Evolutionary conservation across 2,888 invertebrate species (phyloP).

Genomic region (Leptopilina myrica): DNA sequence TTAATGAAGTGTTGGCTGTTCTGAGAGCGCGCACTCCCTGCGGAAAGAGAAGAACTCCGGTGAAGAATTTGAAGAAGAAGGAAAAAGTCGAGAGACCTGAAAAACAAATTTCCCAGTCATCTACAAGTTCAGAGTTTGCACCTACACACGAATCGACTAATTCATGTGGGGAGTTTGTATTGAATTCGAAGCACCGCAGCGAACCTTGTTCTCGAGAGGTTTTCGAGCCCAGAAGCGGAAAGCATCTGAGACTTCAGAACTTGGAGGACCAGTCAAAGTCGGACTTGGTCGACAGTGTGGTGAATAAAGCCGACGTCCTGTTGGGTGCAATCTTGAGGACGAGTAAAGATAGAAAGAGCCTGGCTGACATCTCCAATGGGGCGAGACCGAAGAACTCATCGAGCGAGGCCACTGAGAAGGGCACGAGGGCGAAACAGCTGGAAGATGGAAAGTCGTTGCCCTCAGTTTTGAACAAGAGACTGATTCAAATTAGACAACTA

Average conservation of each 20-base stretch:
- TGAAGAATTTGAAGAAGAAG: constrained; percentile 53
- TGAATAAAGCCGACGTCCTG: constrained; percentile 78
- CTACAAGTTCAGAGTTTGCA: not conserved
- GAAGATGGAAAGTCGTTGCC: constrained; percentile 68
- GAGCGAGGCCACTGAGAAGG: constrained; percentile 43
- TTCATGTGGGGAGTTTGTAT: not conserved
- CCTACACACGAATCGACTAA: not conserved
- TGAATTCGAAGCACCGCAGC: not conserved
- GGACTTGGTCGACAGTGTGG: constrained; percentile 59
- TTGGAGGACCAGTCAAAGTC: not conserved
- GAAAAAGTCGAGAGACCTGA: constrained; percentile 37
- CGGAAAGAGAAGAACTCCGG: constrained; percentile 56
- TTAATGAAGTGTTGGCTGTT: constrained; percentile 76
- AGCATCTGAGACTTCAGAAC: not conserved
- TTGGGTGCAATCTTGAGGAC: constrained; percentile 79
- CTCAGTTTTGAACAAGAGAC: constrained; percentile 67
- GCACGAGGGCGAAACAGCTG: not conserved
- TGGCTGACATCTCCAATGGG: constrained; percentile 63
- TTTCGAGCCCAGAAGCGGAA: no score
- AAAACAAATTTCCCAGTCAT: not conserved
- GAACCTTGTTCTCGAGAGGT: not conserved
- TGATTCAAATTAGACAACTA: constrained; percentile 68
- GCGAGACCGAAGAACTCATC: constrained; percentile 56
- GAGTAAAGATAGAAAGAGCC: constrained; percentile 64
- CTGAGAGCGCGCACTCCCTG: constrained; percentile 71